Evolutionary conservation across 2,888 invertebrate species (phyloP), one percentile per base, ranked within the genome.

Genomic region (Dioctria linearis): DNA sequence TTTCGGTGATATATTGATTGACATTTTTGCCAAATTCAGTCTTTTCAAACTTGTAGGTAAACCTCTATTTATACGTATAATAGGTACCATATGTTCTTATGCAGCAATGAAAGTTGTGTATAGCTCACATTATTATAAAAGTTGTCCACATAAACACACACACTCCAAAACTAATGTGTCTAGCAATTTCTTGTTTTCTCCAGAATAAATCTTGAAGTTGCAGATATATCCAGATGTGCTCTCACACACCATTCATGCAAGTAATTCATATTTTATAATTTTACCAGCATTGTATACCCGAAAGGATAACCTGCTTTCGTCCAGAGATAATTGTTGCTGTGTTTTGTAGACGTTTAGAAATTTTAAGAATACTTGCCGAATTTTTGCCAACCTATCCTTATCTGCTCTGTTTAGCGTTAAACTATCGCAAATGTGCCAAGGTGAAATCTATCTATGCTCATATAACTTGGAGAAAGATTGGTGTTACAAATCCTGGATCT

Each of bases 391-490:
- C 49, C 78, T 42, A 46, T 78, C 78, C 25, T 57, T 59, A 39
- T 59, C 46, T 42, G 57, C 76, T 4, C 61, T 49, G 51, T 49
- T 54, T 42, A 59, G 39, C 43, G 57, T 61, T 57, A 57, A 11
- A 59, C 46, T 76, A 76, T 76, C 13, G 49, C 40, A 59, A 61
- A 59, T 57, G 61, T 76, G 76, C 76, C 40, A 59, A 40, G 57
- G 42, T 2, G 76, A 40, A 61, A 76, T 76, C 59, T 59, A 51
- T 59, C 76, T 76, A 57, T 76, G 42, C 57, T 59, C 76, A 76
- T 25, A 25, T 76, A n/a, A 43, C 13, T 59, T 76, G 57, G 57
- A 61, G 42, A 46, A 76, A 76, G 40, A 76, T 40, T 51, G 49
- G 76, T 40, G 76, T 59, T 59, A 39, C 76, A 59, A 42, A 25